Conservation (phyloP, 2,888 invertebrate genomes). For the Uropetala carovei region DNA sequence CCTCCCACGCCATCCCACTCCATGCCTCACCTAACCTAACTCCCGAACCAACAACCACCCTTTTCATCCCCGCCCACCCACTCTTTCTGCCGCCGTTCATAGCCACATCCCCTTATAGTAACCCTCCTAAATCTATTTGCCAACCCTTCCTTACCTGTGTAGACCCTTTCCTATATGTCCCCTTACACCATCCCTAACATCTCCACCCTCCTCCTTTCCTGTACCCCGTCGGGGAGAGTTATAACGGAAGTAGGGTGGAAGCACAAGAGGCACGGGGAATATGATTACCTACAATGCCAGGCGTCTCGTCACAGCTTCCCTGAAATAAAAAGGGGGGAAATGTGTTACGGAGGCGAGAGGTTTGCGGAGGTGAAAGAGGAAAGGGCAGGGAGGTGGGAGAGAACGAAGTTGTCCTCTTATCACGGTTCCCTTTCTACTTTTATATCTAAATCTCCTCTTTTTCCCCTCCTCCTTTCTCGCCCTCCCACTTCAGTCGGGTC, state of each 20-base stretch:
- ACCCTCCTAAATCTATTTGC: no score
- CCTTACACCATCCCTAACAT: neutral
- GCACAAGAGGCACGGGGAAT: conserved; percentile 3
- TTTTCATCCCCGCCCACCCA: no score
- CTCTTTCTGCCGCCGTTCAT: no score
- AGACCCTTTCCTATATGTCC: no score
- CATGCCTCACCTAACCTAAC: no score
- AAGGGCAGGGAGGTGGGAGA: neutral
- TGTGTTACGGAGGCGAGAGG: neutral
- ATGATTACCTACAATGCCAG: conserved; percentile 29
- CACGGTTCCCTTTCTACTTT: neutral
- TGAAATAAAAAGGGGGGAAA: neutral
- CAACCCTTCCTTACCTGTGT: no score
- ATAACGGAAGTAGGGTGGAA: neutral
- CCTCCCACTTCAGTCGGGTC: neutral
- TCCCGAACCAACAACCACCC: no score
- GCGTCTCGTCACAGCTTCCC: neutral
- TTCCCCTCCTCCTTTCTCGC: neutral
- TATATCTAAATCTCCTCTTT: no score
- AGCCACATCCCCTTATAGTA: no score
- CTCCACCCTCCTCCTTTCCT: neutral
- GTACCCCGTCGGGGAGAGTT: neutral
- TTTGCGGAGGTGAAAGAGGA: neutral
- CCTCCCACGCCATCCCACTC: no score
- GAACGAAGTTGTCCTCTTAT: neutral